Evolutionary conservation across 2,888 invertebrate species (phyloP).

Genomic region (Leptinotarsa rubiginosa): DNA sequence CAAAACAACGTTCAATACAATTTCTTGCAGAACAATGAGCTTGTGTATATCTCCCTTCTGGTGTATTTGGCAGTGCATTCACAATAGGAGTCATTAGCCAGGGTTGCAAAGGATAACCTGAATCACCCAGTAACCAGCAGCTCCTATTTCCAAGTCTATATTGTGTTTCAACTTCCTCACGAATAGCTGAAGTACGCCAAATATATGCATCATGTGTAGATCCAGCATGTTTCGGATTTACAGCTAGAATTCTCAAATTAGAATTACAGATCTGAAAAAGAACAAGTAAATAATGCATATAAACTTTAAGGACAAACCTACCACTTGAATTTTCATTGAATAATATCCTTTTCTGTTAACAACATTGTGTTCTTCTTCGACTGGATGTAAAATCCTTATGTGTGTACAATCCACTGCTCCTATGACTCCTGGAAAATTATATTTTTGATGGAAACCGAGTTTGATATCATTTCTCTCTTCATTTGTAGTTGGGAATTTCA

Average conservation of each 20-base stretch:
- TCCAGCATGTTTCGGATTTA: constrained; percentile 27
- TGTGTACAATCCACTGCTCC: constrained; percentile 17
- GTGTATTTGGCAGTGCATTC: constrained; percentile 30
- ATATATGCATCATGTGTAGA: constrained; percentile 35
- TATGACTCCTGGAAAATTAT: constrained; percentile 22
- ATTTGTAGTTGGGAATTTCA: constrained; percentile 23
- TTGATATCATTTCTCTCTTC: constrained; percentile 21
- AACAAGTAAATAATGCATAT: background rate
- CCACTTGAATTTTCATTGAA: constrained; percentile 25
- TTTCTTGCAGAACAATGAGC: constrained; percentile 37
- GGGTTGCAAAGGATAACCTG: constrained; percentile 10
- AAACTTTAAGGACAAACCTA: constrained; percentile 12
- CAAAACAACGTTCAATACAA: constrained; percentile 38
- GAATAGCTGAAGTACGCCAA: constrained; percentile 26
- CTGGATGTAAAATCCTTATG: constrained; percentile 20
- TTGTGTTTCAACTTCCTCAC: constrained; percentile 10
- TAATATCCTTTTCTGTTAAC: constrained; percentile 25
- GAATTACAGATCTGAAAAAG: constrained; percentile 16
- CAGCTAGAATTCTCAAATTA: constrained; percentile 17
- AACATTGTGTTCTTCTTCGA: constrained; percentile 21
- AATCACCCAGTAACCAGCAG: constrained; percentile 15
- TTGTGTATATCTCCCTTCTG: constrained; percentile 33
- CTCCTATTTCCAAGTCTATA: constrained; percentile 7
- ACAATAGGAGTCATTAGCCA: constrained; percentile 37
- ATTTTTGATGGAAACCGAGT: constrained; percentile 12